Base-by-base conservation (phyloP, 2,113 vertebrate species). In the Calidris pygmaea region DNA sequence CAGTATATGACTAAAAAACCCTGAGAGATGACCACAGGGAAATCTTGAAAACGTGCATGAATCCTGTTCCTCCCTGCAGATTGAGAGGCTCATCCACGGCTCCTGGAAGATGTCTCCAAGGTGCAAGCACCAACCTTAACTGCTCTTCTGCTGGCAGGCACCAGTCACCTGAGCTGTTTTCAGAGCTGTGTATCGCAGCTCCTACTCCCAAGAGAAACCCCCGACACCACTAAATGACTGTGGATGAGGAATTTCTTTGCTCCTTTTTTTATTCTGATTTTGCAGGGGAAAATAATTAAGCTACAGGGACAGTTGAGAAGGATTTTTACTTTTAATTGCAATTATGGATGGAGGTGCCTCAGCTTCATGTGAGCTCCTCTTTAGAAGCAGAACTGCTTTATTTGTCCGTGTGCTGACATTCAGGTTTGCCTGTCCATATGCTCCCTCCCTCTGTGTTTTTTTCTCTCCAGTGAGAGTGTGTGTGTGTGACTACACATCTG, bases 51-150 rank as follows among this genome's bases (percentile, higher is more conserved):
- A 35, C 9, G 1, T 35, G n/a, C 9, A 29, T 7, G 37, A 34
- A 9, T 76, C 29, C 53, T 79, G 11, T 52, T 93, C 16, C 66
- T 67, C 65, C 41, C 81, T 37, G 1, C 12, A 48, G 48, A 16
- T 2, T 3, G 3, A 27, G 32, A 77, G 4, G 24, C 12, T 53
- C n/a, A 34, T 9, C 60, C 5, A 0, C 0, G 0, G 20, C 32
- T 78, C 65, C 37, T 52, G 23, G 39, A 65, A 84, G 26, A n/a
- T 6, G 2, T n/a, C n/a, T 34, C 75, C 0, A 0, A 81, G n/a
- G n/a, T 52, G 73, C 63, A 34, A 95, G 41, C 30, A 70, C 2
- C 41, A 62, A 23, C 41, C 48, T 58, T 21, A 66, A 50, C 63
- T 75, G 77, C 66, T 53, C 70, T 22, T 76, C 37, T 55, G 59